These are phyloP conservation scores for Dryadula phaetusa DNA, from an alignment of 2,888 invertebrate genomes.

Conservation along the genomic window DNA sequence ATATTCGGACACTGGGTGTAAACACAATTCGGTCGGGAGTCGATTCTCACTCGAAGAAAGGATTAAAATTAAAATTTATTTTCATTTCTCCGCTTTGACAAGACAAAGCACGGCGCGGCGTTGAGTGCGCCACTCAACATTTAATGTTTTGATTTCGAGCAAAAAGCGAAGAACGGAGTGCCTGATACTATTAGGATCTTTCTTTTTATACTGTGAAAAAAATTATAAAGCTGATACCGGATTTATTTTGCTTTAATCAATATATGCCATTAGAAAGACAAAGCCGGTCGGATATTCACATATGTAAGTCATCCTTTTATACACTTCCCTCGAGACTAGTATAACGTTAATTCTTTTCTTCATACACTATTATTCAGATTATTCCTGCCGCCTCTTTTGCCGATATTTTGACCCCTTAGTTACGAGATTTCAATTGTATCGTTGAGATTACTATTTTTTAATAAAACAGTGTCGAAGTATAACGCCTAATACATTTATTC, in stretches of 20 bases:
- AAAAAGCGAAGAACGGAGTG: too few relatives aligned
- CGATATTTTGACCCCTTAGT: neutral
- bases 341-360: neutral
- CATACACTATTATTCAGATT: neutral
- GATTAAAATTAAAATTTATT: too few relatives aligned
- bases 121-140: too few relatives aligned
- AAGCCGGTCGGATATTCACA: neutral
- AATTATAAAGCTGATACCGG: too few relatives aligned
- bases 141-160: too few relatives aligned
- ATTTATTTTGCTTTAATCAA: neutral
- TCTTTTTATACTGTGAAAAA: too few relatives aligned
- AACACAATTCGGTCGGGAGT: too few relatives aligned
- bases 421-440: neutral
- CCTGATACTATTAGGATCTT: too few relatives aligned
- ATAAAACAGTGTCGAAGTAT: neutral
- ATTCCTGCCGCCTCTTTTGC: neutral
- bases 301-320: neutral
- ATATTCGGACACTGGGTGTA: too few relatives aligned
- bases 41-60: too few relatives aligned
- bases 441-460: slow-evolving; percentile 3
- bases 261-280: neutral
- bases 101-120: too few relatives aligned
- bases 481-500: neutral
- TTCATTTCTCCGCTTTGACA: too few relatives aligned
- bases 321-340: neutral